Evolutionary conservation across 2,888 invertebrate genomes (phyloP).

Genomic region (Scelioninae gen. 1): DNA sequence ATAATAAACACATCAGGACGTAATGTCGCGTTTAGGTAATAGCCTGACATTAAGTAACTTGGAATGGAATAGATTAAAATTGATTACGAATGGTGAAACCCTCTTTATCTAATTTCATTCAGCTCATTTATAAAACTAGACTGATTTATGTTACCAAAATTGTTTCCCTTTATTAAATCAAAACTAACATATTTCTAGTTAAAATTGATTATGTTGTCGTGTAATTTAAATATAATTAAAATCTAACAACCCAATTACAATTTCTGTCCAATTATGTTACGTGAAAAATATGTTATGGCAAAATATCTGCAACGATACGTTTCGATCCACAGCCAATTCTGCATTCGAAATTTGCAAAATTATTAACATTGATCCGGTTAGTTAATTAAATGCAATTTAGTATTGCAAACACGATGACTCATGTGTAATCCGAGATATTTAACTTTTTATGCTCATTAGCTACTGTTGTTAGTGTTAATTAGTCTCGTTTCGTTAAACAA

Average conservation of each 20-base stretch:
- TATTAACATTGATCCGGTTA: neutral
- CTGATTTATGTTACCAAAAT: conserved; percentile 11
- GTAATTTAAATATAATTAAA: conserved; percentile 9
- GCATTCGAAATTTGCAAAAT: conserved; percentile 25
- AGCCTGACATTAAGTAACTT: neutral
- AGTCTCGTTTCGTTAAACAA: too few relatives aligned
- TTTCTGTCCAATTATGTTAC: conserved; percentile 34
- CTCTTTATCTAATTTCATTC: conserved; percentile 18
- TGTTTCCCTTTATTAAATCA: conserved; percentile 25
- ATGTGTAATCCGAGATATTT: neutral
- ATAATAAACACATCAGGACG: conserved; percentile 8
- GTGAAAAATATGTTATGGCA: neutral
- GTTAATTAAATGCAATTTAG: neutral
- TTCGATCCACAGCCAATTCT: conserved; percentile 6
- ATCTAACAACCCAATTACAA: conserved; percentile 36
- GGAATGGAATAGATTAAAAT: conserved; percentile 24
- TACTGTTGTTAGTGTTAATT: too few relatives aligned
- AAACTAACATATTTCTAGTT: conserved; percentile 19
- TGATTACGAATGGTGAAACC: conserved; percentile 3
- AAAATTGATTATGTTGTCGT: conserved; percentile 27
- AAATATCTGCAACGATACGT: conserved; percentile 5
- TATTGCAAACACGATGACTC: neutral
- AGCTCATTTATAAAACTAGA: neutral
- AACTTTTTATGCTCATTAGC: neutral
- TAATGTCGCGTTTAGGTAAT: conserved; percentile 8